Conservation (phyloP, 2,797 vertebrate species). For the Eulemur rubriventer region DNA sequence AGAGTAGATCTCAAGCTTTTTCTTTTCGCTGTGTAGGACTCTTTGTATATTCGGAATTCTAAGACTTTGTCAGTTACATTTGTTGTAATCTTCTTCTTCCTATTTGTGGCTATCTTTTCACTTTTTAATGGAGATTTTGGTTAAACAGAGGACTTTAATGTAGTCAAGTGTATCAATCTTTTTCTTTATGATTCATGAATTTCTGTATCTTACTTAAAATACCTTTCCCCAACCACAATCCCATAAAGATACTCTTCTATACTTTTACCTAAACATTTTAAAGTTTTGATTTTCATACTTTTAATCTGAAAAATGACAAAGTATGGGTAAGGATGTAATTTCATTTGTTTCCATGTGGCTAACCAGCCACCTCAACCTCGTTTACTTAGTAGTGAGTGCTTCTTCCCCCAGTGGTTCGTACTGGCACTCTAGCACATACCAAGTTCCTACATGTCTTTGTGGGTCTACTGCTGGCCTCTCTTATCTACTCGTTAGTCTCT, state of each 20-base stretch:
- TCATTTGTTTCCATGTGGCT: neutral
- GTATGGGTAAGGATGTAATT: neutral
- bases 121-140: neutral
- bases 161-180: neutral
- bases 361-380: neutral
- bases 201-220: neutral
- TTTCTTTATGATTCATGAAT: neutral
- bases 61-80: neutral
- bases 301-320: neutral
- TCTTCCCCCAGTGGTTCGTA: neutral
- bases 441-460: neutral
- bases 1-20: neutral
- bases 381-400: neutral
- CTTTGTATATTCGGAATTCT: neutral
- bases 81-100: neutral
- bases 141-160: neutral
- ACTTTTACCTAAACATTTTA: neutral
- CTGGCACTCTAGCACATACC: neutral
- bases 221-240: too few species aligned
- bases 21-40: neutral
- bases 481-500: neutral
- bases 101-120: neutral
- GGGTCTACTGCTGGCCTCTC: neutral
- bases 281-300: neutral
- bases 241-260: neutral